Conservation (phyloP, 2,113 vertebrate species). For the Corapipo altera region DNA sequence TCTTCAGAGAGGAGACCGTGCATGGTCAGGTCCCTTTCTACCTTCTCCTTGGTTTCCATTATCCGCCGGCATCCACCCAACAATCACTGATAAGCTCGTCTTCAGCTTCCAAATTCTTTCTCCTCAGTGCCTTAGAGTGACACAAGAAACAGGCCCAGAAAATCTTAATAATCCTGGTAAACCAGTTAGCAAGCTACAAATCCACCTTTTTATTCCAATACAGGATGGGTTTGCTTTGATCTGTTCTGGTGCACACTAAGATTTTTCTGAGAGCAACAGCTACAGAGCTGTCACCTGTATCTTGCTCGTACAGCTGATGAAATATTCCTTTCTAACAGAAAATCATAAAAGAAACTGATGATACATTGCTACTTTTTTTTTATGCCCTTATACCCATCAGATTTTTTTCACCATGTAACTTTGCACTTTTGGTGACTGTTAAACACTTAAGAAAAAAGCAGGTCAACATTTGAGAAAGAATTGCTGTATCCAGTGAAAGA, state of each 20-base stretch:
- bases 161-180: not conserved
- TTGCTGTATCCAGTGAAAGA: not conserved
- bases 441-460: not conserved
- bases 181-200: not conserved
- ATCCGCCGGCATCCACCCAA: not conserved
- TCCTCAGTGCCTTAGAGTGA: not conserved
- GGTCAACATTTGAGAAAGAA: not conserved
- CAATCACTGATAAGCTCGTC: not conserved
- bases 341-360: not conserved
- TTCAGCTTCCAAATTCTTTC: not conserved
- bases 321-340: slow-evolving; percentile 2
- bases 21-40: not conserved
- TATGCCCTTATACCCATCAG: not conserved
- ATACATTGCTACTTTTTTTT: not conserved
- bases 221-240: not conserved
- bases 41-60: not conserved
- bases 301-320: not conserved
- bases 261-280: slow-evolving; percentile 5
- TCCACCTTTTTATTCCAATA: not conserved
- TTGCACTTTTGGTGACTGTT: not conserved
- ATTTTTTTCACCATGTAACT: not conserved
- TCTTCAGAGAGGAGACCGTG: not conserved
- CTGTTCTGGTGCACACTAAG: not conserved
- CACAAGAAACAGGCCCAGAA: not conserved
- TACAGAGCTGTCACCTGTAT: not conserved